Evolutionary conservation across 2,113 vertebrate genomes (phyloP).

Genomic region (Cryptomyrus ogoouensis): DNA sequence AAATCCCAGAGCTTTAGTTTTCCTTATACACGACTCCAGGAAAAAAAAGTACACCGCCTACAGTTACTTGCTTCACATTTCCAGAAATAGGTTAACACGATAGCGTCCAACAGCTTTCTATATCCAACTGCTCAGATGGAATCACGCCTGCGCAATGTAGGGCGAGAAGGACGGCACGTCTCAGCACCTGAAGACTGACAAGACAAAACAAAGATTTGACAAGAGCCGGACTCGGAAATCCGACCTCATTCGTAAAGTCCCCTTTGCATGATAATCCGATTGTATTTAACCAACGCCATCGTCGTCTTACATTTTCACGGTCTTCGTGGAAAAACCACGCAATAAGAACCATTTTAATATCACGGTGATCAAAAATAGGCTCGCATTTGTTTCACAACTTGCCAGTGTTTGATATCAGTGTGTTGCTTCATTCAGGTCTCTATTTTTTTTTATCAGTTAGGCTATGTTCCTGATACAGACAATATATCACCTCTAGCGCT

Average conservation of each 20-base stretch:
- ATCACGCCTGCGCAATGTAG: slow-evolving; percentile 53
- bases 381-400: not conserved
- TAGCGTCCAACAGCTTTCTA: slow-evolving; percentile 29
- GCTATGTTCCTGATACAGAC: not conserved
- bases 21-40: slow-evolving; percentile 23
- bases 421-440: not conserved
- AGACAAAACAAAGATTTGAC: not conserved
- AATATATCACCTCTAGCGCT: not conserved
- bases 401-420: not conserved
- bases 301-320: not conserved
- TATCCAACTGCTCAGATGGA: slow-evolving; percentile 28
- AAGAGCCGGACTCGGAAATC: not conserved
- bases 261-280: not conserved
- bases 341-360: not conserved
- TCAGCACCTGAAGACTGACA: slow-evolving; percentile 34
- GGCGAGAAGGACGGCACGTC: slow-evolving; percentile 47
- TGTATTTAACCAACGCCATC: not conserved
- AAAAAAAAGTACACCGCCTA: slow-evolving; percentile 43
- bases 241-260: not conserved
- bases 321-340: not conserved
- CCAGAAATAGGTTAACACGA: slow-evolving; percentile 41
- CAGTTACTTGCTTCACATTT: slow-evolving; percentile 32
- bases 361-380: not conserved
- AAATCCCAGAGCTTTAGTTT: slow-evolving; percentile 32
- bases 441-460: not conserved